phyloP scores from a whole-genome alignment of 1,140 invertebrate species.

The Arctopsyche grandis region DNA sequence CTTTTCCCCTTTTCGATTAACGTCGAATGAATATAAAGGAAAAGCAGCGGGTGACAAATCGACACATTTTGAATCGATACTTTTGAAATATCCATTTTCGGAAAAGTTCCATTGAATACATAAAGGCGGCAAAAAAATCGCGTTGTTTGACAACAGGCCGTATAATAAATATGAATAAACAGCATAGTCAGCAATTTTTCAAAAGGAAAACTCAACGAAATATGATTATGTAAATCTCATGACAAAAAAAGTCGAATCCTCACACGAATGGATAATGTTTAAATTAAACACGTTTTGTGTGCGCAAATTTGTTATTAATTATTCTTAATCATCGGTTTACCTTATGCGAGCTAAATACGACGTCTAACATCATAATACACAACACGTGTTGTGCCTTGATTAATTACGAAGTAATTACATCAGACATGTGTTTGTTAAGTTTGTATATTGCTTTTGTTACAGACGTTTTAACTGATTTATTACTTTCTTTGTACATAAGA shows the following conservation, averaged over 20 bases:
- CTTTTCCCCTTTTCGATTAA: not conserved
- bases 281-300: too few species aligned
- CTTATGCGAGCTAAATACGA: conserved; percentile 15
- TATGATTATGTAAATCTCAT: too few species aligned
- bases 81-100: conserved; percentile 2
- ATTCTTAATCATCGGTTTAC: conserved; percentile 19
- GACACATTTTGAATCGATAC: conserved; percentile 16
- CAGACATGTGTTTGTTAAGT: conserved; percentile 12
- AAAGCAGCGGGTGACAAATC: conserved; percentile 22
- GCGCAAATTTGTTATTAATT: not conserved
- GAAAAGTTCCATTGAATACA: not conserved
- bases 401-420: conserved; percentile 7
- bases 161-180: not conserved
- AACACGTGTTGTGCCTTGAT: conserved; percentile 5
- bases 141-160: not conserved
- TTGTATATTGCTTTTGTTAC: not conserved
- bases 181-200: not conserved
- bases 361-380: conserved; percentile 10
- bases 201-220: not conserved
- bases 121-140: not conserved
- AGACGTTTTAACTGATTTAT: conserved; percentile 12
- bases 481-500: not conserved
- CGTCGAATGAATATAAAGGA: conserved; percentile 14
- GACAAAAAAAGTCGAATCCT: not conserved
- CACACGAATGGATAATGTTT: too few species aligned